Evolutionary conservation across 2,113 vertebrate genomes (phyloP), one percentile per base, ranked within the genome.

Genomic region (Isichthys henryi): DNA sequence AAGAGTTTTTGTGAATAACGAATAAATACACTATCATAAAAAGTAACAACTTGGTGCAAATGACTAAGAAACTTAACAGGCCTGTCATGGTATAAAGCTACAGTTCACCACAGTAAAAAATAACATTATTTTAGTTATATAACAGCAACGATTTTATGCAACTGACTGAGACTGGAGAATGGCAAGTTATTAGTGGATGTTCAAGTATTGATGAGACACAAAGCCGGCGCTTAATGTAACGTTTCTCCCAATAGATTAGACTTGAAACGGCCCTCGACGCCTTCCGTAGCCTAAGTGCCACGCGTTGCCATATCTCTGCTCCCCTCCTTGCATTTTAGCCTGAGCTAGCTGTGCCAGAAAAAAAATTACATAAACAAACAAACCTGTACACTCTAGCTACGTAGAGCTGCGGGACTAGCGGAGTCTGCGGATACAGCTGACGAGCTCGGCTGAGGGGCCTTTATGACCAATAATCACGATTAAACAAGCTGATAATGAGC

Each of bases 31-130:
- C 39, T 35, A 58, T 21, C 80, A 89, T 85, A 86, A 8, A 90
- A 88, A 80, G 82, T 56, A 53, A 89, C 58, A 82, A 94, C 35
- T 17, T 80, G 90, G 66, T 88, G 58, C 85, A 89, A 46, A 88
- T 89, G 23, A 91, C 53, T 77, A 80, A 48, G 49, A 83, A 80
- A 91, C 21, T 88, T 89, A 46, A 83, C 70, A 49, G 89, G 85
- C 82, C 83, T 46, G 39, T 39, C 80, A 27, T 84, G 39, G 84
- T 62, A 62, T 50, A 48, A 87, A 53, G 85, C 27, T n/a, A 87
- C 27, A 56, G 15, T 50, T 19, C 27, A 87, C 50, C 48, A 87
- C 82, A n/a, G 82, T 48, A 31, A 52, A 87, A 87, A 35, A 27
- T 17, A 85, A 27, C 19, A 1, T 9, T 50, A 39, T 52, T 35